A percentile compares a stretch with the other conserved stretches of the same genome.
These are phyloP conservation scores for Saxidomus purpurata DNA, from an alignment of 1,140 invertebrate species.

Conservation along the genomic window DNA sequence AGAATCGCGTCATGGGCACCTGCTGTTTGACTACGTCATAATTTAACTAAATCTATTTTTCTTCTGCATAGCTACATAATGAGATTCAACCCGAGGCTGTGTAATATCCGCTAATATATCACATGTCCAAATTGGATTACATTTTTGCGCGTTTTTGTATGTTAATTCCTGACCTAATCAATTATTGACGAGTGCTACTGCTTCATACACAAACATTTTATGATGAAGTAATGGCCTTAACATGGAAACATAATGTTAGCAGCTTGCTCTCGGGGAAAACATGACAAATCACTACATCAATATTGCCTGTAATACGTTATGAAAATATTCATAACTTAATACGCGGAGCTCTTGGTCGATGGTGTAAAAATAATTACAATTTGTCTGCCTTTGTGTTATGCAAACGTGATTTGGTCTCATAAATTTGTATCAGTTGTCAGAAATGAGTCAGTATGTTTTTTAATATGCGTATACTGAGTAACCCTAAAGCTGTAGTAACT, in stretches of 20 bases:
- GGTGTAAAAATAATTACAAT: neutral
- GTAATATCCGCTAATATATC: neutral
- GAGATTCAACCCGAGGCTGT: neutral
- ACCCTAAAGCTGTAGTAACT: too few relatives aligned
- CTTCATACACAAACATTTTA: constrained; percentile 3
- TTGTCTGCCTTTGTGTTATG: neutral
- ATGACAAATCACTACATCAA: neutral
- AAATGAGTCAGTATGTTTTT: too few relatives aligned
- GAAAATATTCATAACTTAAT: neutral
- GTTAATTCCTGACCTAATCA: neutral
- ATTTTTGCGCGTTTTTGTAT: neutral
- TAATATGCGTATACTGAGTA: too few relatives aligned
- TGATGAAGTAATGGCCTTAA: neutral
- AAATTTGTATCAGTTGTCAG: too few relatives aligned
- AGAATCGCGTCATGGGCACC: neutral
- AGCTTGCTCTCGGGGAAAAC: neutral
- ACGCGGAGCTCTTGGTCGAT: neutral
- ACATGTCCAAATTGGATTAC: neutral
- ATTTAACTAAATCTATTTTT: neutral
- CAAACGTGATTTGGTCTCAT: neutral
- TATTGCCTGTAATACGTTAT: neutral
- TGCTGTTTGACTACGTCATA: neutral
- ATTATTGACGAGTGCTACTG: neutral
- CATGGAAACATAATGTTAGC: neutral
- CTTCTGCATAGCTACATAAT: neutral